Base-by-base conservation (phyloP, 2,797 vertebrate genomes). In the Cichlasoma orientale region DNA sequence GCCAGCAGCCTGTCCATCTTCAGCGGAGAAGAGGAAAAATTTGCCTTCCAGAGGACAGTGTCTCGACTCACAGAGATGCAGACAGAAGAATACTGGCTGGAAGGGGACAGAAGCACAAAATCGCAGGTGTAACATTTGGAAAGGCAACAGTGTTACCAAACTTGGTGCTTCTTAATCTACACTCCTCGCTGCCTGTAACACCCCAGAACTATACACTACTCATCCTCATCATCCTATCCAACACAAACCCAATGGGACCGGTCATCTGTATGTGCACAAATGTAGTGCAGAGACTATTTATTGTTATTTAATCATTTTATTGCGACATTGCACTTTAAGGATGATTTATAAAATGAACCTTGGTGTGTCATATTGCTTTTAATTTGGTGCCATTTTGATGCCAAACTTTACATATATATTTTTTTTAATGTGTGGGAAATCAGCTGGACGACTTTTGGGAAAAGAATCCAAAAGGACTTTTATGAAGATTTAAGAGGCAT, bases 61-160 rank as follows among this genome's bases (percentile, higher is more conserved):
- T 99, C 98, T 25, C 96, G 98, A 1, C 98, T 99, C 66, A 99
- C 97, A 0, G 97, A 99, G 95, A 99, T 99, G 98, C 98, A 99
- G 86, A 97, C 97, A 0, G 97, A 98, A 38, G 96, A 98, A 72
- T 99, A 99, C 83, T 99, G 98, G 98, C 81, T 94, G 7, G 96
- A 97, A 78, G 97, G 98, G 4, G 98, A 98, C 91, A 93, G 97
- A 86, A 97, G 94, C 89, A 71, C 79, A 1, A 93, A 92, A 52
- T 33, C 74, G 1, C 14, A 87, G 80, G 75, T 9, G 59, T 90
- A 84, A 86, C 82, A 3, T 63, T 56, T 1, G 13, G 21, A 56
- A 44, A 77, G 47, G 50, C n/a, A 36, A 78, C 63, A 4, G 8
- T 2, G 16, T 31, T 50, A 4, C 33, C 52, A 59, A 54, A 44